Conservation (phyloP, 1,140 invertebrate genomes). For the Camponotus pennsylvanicus region DNA sequence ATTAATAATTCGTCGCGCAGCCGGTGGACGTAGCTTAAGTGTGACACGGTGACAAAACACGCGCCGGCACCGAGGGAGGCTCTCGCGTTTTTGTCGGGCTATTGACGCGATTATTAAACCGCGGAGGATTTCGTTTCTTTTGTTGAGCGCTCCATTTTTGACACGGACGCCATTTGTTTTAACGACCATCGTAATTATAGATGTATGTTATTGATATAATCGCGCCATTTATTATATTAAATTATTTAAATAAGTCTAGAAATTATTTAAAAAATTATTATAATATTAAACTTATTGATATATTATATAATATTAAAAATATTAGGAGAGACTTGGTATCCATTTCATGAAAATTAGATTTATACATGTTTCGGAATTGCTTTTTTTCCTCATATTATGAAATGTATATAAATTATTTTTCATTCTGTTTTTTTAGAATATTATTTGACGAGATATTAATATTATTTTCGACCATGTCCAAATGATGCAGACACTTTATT, state of each 20-base stretch:
- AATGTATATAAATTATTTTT: no score
- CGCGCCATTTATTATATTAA: neutral
- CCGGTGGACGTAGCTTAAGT: constrained; percentile 52
- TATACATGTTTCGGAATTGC: no score
- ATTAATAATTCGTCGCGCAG: constrained; percentile 73
- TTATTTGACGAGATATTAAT: no score
- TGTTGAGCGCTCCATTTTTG: neutral
- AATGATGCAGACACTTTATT: no score
- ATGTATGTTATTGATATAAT: neutral
- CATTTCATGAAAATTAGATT: neutral
- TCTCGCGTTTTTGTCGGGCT: constrained; percentile 29
- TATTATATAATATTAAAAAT: neutral
- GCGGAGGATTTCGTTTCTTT: constrained; percentile 8
- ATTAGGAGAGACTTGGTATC: neutral
- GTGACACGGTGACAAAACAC: constrained; percentile 45
- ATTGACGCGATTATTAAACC: constrained; percentile 49
- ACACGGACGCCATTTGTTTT: neutral
- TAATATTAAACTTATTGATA: neutral
- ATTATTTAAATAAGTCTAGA: no score
- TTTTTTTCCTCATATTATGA: no score
- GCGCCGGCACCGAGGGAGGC: neutral
- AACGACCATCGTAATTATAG: neutral
- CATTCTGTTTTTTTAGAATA: no score
- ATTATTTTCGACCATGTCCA: no score
- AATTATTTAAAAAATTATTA: no score